Evolutionary conservation across 2,888 invertebrate genomes (phyloP), one percentile per base, ranked within the genome.

Genomic region (Tenthredo distinguenda): DNA sequence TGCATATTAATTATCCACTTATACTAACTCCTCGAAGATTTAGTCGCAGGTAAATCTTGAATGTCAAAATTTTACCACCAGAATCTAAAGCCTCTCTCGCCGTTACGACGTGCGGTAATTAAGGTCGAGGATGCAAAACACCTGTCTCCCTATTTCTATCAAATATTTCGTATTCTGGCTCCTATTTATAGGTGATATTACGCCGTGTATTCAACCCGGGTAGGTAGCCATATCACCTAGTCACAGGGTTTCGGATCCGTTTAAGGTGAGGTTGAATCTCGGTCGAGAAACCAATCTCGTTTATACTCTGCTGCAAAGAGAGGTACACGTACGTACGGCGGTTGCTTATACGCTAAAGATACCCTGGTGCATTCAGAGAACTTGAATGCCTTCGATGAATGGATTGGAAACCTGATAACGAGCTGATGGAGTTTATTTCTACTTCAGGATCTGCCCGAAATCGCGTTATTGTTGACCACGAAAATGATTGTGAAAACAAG

Each of bases 81-180:
- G 10, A 77, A 77, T 50, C 34, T 77, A 55, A 55, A 55, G 21
- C 72, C 10, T 43, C 55, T 21, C 55, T 21, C 55, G 31, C n/a
- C 31, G 55, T 77, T 55, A 77, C 18, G 50, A 50, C 26, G 43
- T 43, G 26, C 72, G 15, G 50, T 55, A 47, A 77, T 77, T 77
- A 55, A 77, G 77, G 77, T 40, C 77, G 77, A 55, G 50, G 77
- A 77, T 81, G 37, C 81, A 21, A 31, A n/a, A 12, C 81, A 81
- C 81, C 81, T 81, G 81, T 62, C 81, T 21, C 62, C 40, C 18
- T 81, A 81, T 81, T 81, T 81, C 81, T 40, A 81, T 62, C 81
- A 40, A 62, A 58, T 40, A 81, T 62, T 81, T 62, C 81, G 55
- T 40, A 31, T 77, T 62, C 26, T 62, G 34, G 15, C 18, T 81